Evolutionary conservation across 2,113 vertebrate genomes (phyloP).

Genomic region (Xenopus borealis): DNA sequence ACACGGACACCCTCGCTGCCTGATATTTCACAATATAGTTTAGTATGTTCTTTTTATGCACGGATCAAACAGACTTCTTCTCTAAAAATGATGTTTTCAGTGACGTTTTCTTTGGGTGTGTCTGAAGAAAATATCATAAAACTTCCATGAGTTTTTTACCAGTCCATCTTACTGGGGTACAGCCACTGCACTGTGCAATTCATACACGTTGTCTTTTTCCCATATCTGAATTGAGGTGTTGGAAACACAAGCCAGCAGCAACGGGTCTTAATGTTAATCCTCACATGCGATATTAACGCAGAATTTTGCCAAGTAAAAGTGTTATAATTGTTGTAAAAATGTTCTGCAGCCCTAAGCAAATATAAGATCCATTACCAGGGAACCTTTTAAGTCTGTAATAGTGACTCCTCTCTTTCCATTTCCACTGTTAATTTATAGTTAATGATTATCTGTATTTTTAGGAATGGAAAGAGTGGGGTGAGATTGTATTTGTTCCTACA

Average conservation of each 20-base stretch:
- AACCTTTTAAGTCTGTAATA: conserved; percentile 49
- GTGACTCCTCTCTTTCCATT: conserved; percentile 48
- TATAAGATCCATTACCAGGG: conserved; percentile 53
- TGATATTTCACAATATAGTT: neutral
- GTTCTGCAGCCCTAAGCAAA: conserved; percentile 41
- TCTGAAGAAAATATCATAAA: conserved; percentile 48
- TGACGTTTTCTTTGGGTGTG: conserved; percentile 38
- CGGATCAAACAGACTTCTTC: conserved; percentile 39
- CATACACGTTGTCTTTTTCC: conserved; percentile 52
- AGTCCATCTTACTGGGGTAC: conserved; percentile 51
- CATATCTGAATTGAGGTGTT: conserved; percentile 54
- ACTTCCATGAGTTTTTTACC: conserved; percentile 48
- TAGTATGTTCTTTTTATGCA: conserved; percentile 39
- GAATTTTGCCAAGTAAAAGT: conserved; percentile 54
- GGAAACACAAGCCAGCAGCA: conserved; percentile 59
- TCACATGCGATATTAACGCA: conserved; percentile 59
- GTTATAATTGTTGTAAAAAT: conserved; percentile 53
- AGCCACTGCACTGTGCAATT: conserved; percentile 45
- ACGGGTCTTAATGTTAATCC: conserved; percentile 56
- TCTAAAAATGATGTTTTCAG: neutral
- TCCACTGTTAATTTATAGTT: conserved; percentile 16
- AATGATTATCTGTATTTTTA: conserved; percentile 33
- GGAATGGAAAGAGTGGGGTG: conserved; percentile 14
- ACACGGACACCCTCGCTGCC: neutral
- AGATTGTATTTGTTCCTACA: conserved; percentile 24